A percentile compares a stretch with the other conserved stretches of the same genome.
phyloP scores from a whole-genome alignment of 1,140 invertebrate species.

The Gerris buenoi region DNA sequence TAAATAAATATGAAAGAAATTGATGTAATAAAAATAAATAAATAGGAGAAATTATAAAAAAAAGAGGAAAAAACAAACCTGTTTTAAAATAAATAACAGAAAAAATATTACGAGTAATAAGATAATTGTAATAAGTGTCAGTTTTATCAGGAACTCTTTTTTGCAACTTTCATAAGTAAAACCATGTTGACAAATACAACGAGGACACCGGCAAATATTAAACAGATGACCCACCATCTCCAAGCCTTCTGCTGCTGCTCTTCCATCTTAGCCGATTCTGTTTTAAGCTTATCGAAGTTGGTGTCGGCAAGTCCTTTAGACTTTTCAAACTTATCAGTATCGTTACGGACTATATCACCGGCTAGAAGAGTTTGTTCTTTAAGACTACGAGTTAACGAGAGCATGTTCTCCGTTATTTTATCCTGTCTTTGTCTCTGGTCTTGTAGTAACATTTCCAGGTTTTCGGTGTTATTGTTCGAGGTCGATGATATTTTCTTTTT shows the following conservation, averaged over 20 bases:
- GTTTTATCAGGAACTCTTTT: not conserved
- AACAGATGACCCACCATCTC: not conserved
- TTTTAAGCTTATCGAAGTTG: not conserved
- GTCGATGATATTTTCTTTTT: not conserved
- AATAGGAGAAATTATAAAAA: too few species aligned
- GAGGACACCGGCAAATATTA: not conserved
- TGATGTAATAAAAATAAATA: too few species aligned
- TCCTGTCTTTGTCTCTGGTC: not conserved
- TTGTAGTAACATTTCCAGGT: not conserved
- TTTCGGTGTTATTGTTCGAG: not conserved
- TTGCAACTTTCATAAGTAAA: constrained; percentile 1
- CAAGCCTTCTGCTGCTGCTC: not conserved
- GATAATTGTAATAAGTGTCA: too few species aligned
- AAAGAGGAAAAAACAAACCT: too few species aligned
- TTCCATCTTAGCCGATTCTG: not conserved
- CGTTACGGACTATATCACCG: not conserved
- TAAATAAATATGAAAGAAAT: too few species aligned
- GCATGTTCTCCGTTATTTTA: not conserved
- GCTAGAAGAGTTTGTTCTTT: constrained; percentile 1
- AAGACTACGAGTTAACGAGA: not conserved
- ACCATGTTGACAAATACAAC: not conserved
- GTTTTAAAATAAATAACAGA: too few species aligned
- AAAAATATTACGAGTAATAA: too few species aligned
- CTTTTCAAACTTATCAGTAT: not conserved
- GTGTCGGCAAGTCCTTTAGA: not conserved